Evolutionary conservation across 2,797 vertebrate species (phyloP).

Genomic region (Serranus cabrilla): DNA sequence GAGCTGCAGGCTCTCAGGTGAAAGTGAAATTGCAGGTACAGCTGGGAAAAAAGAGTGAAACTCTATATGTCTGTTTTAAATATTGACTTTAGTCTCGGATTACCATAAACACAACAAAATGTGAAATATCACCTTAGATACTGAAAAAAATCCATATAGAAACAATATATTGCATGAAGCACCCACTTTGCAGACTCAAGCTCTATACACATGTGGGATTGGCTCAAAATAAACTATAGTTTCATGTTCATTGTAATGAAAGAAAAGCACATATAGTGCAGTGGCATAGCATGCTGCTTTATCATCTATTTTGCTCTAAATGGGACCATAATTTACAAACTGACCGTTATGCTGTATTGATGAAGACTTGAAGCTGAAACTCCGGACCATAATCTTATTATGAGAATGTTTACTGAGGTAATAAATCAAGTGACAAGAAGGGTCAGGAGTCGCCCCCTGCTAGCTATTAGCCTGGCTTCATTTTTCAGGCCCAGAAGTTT

Average conservation of each 20-base stretch:
- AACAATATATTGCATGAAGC: neutral
- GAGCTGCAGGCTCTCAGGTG: conserved; percentile 29
- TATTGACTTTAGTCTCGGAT: neutral
- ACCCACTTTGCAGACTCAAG: neutral
- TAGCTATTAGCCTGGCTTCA: no score
- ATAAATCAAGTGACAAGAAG: no score
- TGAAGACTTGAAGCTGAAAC: no score
- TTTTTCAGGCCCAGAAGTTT: no score
- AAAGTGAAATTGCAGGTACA: neutral
- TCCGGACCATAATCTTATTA: no score
- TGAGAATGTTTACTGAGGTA: no score
- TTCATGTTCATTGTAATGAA: neutral
- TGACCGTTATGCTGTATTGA: no score
- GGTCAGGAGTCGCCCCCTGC: no score
- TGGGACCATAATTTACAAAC: no score
- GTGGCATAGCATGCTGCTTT: no score
- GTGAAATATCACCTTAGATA: neutral
- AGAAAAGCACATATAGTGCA: neutral
- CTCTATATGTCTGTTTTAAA: neutral
- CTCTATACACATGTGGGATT: neutral
- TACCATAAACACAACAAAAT: neutral
- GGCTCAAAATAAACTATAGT: neutral
- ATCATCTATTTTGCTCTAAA: no score
- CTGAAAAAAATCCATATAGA: neutral
- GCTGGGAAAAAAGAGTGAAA: neutral